Base-by-base conservation (phyloP, 2,797 vertebrate genomes). In the Potorous gilbertii region DNA sequence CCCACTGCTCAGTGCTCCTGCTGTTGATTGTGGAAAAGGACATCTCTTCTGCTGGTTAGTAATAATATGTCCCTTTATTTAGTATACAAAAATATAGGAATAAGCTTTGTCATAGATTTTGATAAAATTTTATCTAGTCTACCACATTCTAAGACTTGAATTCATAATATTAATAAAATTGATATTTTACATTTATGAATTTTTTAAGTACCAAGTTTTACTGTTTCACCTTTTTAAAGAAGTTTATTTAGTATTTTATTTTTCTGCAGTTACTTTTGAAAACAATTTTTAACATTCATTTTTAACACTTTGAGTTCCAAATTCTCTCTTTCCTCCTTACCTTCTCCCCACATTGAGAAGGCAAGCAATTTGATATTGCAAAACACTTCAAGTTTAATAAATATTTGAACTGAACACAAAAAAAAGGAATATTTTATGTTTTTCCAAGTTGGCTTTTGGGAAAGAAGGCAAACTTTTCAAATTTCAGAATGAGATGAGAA, bases 41-140 rank as follows among this genome's bases (percentile, higher is more conserved):
- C 99, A 99, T 97, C 99, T 99, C 93, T 99, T 99, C 98, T 99
- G 99, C 98, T 99, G 99, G 99, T 99, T 96, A 98, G 99, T 99
- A 96, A 28, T 55, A n/a, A 93, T 55, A 81, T 55, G 27, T 93
- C 54, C 93, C 55, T 34, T 34, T 62, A 34, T 34, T 74, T 74
- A 74, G 18, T 8, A 74, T 74, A 21, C 18, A 40, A 74, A 40
- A 74, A 46, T 62, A 5, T 5, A 92, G 56, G 24, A 55, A 9
- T 62, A 55, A 90, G 54, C 11, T 94, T 91, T 90, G 54, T 93
- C 18, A 94, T 6, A 66, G 50, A 55, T 95, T 93, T 96, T 74
- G 81, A 91, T 95, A 34, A 95, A 31, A 92, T 24, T 93, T 89
- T 94, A 13, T 93, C 28, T 54, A 40, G 66, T 6, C 16, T 16